Percentiles rank a stretch among this genome's conserved stretches.
Evolutionary conservation across 2,888 invertebrate species (phyloP).

Genomic region (Aquatica leii): DNA sequence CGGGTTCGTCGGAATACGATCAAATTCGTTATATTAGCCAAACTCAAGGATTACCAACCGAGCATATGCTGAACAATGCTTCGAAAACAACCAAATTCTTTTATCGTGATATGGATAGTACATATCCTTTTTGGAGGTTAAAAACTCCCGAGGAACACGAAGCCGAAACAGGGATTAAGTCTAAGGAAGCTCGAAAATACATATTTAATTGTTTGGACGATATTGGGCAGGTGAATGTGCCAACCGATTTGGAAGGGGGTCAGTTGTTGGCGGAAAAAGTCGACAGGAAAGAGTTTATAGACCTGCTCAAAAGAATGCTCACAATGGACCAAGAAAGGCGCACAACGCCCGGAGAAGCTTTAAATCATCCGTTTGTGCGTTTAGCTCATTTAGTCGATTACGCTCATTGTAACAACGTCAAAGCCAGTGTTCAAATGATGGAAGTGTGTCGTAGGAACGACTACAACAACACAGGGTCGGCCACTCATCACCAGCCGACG

Average conservation of each 20-base stretch:
- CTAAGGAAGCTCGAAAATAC: constrained; percentile 99
- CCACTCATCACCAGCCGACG: constrained; percentile 63
- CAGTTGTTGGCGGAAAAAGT: constrained; percentile 97
- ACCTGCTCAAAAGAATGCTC: constrained; percentile 96
- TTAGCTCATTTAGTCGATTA: constrained; percentile 94
- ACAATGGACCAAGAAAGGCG: constrained; percentile 98
- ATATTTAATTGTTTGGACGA: constrained; percentile 99
- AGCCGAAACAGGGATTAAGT: constrained; percentile 95
- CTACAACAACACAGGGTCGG: constrained; percentile 56
- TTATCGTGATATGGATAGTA: constrained; percentile 92
- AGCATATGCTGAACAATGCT: constrained; percentile 96
- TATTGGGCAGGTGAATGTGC: constrained; percentile 95
- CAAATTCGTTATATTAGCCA: constrained; percentile 88
- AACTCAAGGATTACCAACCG: constrained; percentile 91
- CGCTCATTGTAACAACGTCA: constrained; percentile 96
- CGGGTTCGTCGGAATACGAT: constrained; percentile 99
- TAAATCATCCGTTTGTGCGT: constrained; percentile 94
- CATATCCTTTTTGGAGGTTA: constrained; percentile 84
- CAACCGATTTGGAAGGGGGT: constrained; percentile 96
- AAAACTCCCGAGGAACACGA: constrained; percentile 99
- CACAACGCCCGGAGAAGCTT: constrained; percentile 93
- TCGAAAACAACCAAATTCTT: constrained; percentile 99
- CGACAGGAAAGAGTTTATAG: constrained; percentile 96
- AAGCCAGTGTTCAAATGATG: constrained; percentile 98
- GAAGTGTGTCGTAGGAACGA: constrained; percentile 74